Evolutionary conservation across 2,797 vertebrate genomes (phyloP), one percentile per base, ranked within the genome.

Genomic region (Gadopsis bispinosus): DNA sequence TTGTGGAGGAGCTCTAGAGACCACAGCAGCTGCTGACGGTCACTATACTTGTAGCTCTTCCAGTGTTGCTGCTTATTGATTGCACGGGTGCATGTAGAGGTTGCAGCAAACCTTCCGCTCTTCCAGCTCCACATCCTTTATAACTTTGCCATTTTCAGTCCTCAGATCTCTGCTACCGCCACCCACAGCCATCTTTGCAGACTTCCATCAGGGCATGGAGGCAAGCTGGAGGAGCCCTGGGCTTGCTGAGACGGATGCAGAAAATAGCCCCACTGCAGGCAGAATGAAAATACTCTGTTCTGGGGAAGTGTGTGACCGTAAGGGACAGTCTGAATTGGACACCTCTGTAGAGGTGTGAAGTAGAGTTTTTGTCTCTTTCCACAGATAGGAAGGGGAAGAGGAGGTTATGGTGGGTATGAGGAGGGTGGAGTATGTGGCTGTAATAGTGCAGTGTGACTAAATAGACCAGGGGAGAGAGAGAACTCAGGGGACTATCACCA

Each of bases 271-370:
- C 59, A 83, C 81, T 88, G 86, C 82, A 76, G 75, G 79, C 84
- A 78, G 84, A 87, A 89, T 90, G 88, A 93, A 91, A 93, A 87
- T 88, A 83, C 80, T 79, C 59, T 63, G 22, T 81, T 89, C 66
- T 10, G 53, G 80, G 81, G 81, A 87, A 89, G 91, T 80, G 84
- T 90, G 83, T 87, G 90, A 91, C 91, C 93, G 87, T 87, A 76
- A 92, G 94, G 92, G 94, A 95, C 87, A 81, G 85, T 87, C 87
- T 67, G 89, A 95, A 96, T 96, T 90, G 92, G 92, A 96, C 95
- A 96, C 95, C 94, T 94, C 87, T 60, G 70, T 66, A 61, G 90
- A 96, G 88, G 94, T 96, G 95, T 92, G 93, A 96, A 96, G 93
- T 94, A 88, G 92, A 92, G 89, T 94, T 95, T 94, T 93, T 92